Conservation (phyloP, 2,888 invertebrate species). For the Cryptocephalus moraei region DNA sequence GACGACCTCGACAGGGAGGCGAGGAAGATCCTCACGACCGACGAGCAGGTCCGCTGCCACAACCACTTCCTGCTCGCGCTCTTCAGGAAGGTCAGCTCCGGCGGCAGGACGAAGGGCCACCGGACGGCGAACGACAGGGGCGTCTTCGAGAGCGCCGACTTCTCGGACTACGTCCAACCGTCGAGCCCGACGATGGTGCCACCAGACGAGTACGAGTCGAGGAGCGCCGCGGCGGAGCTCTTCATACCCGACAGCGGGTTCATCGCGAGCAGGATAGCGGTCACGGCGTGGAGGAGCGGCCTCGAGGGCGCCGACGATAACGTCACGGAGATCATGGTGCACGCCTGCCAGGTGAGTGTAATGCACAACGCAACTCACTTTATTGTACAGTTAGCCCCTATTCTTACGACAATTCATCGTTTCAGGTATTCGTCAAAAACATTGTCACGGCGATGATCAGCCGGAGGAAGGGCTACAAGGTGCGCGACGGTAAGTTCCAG, state of each 20-base stretch:
- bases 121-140: slow-evolving; percentile 21
- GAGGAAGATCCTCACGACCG: slow-evolving; percentile 57
- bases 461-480: slow-evolving; percentile 71
- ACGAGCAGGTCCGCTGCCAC: slow-evolving; percentile 67
- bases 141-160: slow-evolving; percentile 50
- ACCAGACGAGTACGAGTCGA: slow-evolving; percentile 35
- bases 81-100: slow-evolving; percentile 31
- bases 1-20: slow-evolving; percentile 77
- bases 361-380: too few relatives aligned
- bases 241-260: slow-evolving; percentile 77
- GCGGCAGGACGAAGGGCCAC: slow-evolving; percentile 33
- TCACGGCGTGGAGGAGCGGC: slow-evolving; percentile 84
- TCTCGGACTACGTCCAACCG: slow-evolving; percentile 47
- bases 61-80: slow-evolving; percentile 76
- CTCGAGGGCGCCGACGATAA: slow-evolving; percentile 76
- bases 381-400: too few relatives aligned
- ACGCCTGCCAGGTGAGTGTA: slow-evolving; percentile 54
- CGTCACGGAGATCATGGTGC: slow-evolving; percentile 72
- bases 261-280: slow-evolving; percentile 70
- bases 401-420: too few relatives aligned
- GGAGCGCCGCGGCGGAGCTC: slow-evolving; percentile 61
- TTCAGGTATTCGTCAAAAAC: slow-evolving; percentile 73
- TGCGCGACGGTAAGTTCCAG: slow-evolving; percentile 62
- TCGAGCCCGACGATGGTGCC: slow-evolving; percentile 39
- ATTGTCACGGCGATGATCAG: slow-evolving; percentile 67